Evolutionary conservation across 2,113 vertebrate species (phyloP).

Genomic region (Vulpes ferrilata): DNA sequence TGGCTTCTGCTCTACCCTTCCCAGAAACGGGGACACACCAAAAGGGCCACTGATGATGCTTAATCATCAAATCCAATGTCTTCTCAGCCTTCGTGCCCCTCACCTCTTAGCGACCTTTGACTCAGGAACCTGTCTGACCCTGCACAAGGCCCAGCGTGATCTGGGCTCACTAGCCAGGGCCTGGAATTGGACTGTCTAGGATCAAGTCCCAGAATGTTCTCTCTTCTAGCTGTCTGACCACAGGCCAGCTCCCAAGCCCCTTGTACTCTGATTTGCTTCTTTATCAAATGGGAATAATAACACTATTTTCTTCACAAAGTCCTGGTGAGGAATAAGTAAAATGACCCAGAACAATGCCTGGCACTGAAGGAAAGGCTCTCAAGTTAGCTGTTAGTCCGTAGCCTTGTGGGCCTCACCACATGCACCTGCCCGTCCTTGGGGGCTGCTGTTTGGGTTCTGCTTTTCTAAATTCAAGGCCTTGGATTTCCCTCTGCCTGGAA

Average conservation of each 20-base stretch:
- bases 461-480: background rate
- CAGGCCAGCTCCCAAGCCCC: background rate
- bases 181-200: background rate
- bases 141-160: background rate
- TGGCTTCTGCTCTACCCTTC: background rate
- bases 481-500: background rate
- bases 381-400: conserved; percentile 33
- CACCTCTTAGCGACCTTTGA: background rate
- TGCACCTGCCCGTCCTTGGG: background rate
- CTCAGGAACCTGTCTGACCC: background rate
- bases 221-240: background rate
- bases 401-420: background rate
- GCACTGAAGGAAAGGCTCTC: background rate
- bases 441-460: background rate
- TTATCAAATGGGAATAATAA: conserved; percentile 41
- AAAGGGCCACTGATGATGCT: background rate
- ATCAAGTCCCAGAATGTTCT: background rate
- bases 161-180: background rate
- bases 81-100: background rate
- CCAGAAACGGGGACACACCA: background rate
- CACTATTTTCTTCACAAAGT: conserved; percentile 9
- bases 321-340: background rate
- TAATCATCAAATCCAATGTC: background rate
- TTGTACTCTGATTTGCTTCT: background rate
- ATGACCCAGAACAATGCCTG: conserved; percentile 65